These are phyloP conservation scores for Busseola fusca DNA, from an alignment of 2,888 invertebrate genomes.

Conservation along the genomic window DNA sequence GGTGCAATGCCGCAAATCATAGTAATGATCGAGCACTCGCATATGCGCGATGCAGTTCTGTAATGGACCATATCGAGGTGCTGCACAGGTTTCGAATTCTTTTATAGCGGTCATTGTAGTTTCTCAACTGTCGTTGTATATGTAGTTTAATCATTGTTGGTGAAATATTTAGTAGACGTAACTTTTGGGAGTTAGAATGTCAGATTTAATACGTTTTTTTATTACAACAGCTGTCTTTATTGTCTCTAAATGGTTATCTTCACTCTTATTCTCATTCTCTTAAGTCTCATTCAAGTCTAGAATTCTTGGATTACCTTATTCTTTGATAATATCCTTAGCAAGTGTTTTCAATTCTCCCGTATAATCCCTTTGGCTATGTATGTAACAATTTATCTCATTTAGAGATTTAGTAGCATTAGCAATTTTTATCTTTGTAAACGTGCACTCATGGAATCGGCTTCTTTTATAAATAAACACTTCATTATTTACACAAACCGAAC, in stretches of 20 bases:
- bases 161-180: conserved; percentile 36
- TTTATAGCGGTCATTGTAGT: conserved; percentile 55
- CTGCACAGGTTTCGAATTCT: conserved; percentile 54
- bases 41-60: conserved; percentile 66
- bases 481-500: conserved; percentile 29
- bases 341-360: neutral
- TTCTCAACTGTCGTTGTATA: conserved; percentile 49
- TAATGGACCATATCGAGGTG: conserved; percentile 61
- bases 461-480: conserved; percentile 13
- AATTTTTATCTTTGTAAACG: conserved; percentile 1
- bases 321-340: neutral
- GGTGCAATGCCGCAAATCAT: conserved; percentile 66
- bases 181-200: conserved; percentile 34
- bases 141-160: conserved; percentile 38
- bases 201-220: conserved; percentile 25
- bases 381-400: neutral
- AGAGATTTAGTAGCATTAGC: neutral
- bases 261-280: neutral
- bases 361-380: neutral
- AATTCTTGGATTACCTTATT: neutral
- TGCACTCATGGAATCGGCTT: neutral
- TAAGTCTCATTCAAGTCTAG: neutral
- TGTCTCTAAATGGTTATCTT: neutral
- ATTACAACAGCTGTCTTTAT: conserved; percentile 3
- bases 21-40: conserved; percentile 61